Base-by-base conservation (phyloP, 2,888 invertebrate genomes). In the Torymus texanus region DNA sequence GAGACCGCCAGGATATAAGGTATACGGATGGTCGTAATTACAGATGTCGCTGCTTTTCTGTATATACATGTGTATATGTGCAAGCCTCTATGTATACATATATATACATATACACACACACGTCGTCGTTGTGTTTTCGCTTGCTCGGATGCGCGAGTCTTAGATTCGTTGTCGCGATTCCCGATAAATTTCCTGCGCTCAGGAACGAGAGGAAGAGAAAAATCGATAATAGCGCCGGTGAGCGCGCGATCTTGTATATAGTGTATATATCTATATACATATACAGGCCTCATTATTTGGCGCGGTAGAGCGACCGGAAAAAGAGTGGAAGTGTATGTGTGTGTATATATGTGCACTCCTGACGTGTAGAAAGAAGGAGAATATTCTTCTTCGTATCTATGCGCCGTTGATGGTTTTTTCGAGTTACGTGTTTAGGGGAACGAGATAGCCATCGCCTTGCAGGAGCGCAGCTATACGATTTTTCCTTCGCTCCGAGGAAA, bases 21-120 rank as follows among this genome's bases (percentile, higher is more conserved):
- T 72, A 50, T 62, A 80, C 80, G 63, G 66, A 75, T 63, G 72
- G 70, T 78, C 70, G 81, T 75, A 78, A 81, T 81, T 81, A 78
- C 75, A 74, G 78, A 53, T 78, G 75, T 74, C 73, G 74, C 61
- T 73, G 41, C 14, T 56, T 50, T 10, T 21, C 16, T 59, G 18
- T 59, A 8, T 55, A 29, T 50, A 18, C 58, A 59, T 24, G 58
- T 14, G 18, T 56, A 58, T 14, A 58, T 14, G 51, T 61, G 21
- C 50, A 13, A 13, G 68, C 24, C 16, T 18, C 21, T 59, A 18
- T 58, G 8, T 41, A 16, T 50, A 16, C 58, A 59, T 51, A 51
- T 14, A 50, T 58, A 3, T 29, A 29, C 5, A 29, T 41, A 12
- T 55, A 41, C 8, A 12, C 10, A 14, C 16, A 0, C 11, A 14